Evolutionary conservation across 2,888 invertebrate species (phyloP).

Genomic region (Andrena marginata): DNA sequence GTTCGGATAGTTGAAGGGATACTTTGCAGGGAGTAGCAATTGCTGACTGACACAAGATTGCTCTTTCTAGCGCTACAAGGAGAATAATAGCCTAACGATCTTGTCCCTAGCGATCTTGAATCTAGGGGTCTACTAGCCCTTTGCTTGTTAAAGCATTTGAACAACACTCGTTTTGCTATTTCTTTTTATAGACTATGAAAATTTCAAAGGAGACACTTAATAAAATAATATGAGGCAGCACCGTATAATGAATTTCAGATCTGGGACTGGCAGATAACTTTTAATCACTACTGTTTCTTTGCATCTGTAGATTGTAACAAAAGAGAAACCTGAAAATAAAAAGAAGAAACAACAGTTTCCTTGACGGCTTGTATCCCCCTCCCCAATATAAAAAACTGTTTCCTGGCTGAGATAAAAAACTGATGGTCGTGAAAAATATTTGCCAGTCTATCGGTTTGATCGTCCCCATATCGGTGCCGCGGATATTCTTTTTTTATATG

Average conservation of each 20-base stretch:
- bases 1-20: background rate
- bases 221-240: too few relatives aligned
- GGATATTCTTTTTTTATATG: constrained; percentile 48
- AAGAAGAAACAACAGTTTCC: background rate
- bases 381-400: background rate
- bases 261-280: too few relatives aligned
- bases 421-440: constrained; percentile 45
- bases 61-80: background rate
- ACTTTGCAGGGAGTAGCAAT: background rate
- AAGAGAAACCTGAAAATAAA: background rate
- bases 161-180: too few relatives aligned
- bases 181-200: too few relatives aligned
- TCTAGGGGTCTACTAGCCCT: too few relatives aligned
- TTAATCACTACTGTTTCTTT: too few relatives aligned
- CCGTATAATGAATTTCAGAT: too few relatives aligned
- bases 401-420: constrained; percentile 22
- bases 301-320: too few relatives aligned
- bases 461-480: constrained; percentile 26
- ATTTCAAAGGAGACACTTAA: too few relatives aligned
- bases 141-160: too few relatives aligned
- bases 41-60: background rate
- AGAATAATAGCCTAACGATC: background rate
- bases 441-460: constrained; percentile 49
- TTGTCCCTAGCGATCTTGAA: background rate
- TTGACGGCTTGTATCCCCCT: background rate